phyloP scores from a whole-genome alignment of 1,140 invertebrate species.

The Neodiprion fabricii region DNA sequence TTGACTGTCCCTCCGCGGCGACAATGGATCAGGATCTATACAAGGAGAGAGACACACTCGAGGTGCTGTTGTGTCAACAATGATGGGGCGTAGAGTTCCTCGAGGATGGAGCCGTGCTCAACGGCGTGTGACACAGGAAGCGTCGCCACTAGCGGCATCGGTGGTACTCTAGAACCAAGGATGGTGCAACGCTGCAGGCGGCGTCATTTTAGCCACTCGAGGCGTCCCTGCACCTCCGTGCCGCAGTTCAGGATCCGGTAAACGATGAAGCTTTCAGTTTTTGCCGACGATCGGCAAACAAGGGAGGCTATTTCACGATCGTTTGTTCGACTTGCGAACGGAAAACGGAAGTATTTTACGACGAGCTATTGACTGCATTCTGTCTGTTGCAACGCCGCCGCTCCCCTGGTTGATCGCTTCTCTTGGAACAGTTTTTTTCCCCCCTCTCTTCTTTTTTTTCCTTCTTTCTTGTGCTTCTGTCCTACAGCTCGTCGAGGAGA shows the following conservation, averaged over 20 bases:
- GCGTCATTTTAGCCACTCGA: slow-evolving; percentile 22
- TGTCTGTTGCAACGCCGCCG: too few relatives aligned
- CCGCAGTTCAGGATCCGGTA: neutral
- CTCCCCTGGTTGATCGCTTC: neutral
- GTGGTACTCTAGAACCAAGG: neutral
- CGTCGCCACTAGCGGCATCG: slow-evolving; percentile 38
- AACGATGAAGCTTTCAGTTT: too few relatives aligned
- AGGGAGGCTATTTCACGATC: too few relatives aligned
- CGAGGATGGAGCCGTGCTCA: slow-evolving; percentile 51
- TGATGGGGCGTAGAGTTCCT: slow-evolving; percentile 37
- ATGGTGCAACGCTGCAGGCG: slow-evolving; percentile 32
- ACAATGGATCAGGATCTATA: neutral
- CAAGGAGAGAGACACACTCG: neutral
- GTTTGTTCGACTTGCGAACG: too few relatives aligned
- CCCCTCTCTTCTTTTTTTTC: neutral
- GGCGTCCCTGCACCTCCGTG: slow-evolving; percentile 32
- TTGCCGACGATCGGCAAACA: too few relatives aligned
- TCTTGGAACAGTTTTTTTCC: slow-evolving; percentile 5
- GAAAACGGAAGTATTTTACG: too few relatives aligned
- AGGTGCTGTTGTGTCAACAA: slow-evolving; percentile 45
- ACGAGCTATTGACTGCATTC: too few relatives aligned
- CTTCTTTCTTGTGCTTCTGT: slow-evolving; percentile 3
- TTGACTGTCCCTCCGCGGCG: neutral
- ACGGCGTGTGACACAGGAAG: slow-evolving; percentile 63
- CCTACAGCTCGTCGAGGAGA: slow-evolving; percentile 13